Evolutionary conservation across 2,113 vertebrate species (phyloP), one percentile per base, ranked within the genome.

Genomic region (Petromus typicus): DNA sequence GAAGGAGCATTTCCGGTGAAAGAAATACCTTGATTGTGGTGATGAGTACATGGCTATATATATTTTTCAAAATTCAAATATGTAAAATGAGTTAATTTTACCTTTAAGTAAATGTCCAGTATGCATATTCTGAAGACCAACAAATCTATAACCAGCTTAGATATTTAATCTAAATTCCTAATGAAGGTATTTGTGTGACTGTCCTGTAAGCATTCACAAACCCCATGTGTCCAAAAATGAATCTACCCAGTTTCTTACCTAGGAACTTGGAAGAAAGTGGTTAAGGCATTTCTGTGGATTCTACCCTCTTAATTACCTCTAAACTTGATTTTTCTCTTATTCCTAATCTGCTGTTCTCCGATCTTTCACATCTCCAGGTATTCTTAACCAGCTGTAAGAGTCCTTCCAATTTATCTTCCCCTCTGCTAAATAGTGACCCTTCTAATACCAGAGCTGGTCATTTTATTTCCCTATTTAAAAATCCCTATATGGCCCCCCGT

Each of bases 401-500:
- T 63, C 13, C 59, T 93, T 82, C 56, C 7, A 54, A 4, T 71
- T 76, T 90, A 11, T 63, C 59, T 93, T 94, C 45, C 13, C 40
- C 5, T 61, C 18, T 82, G 51, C 87, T 87, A 76, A 82, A n/a
- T 56, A 84, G 25, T 76, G 43, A 67, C 79, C 43, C 73, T 83
- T 88, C 61, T 91, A 66, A 82, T 40, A 63, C 79, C n/a, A 75
- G 61, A 96, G 32, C n/a, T 45, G 1, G 48, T 57, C 37, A 69
- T 82, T 93, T 95, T 81, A 54, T 96, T 71, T 59, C n/a, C 40
- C 80, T 95, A 5, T 87, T 84, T 84, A 63, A 51, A 86, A 83
- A 79, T 86, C 3, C 9, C n/a, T 57, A 13, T 16, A 73, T 78
- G 37, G 20, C 3, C n/a, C 63, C 57, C 32, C 22, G 18, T 89